Evolutionary conservation across 1,140 invertebrate species (phyloP).

Genomic region (Caenorhabditis latens): DNA sequence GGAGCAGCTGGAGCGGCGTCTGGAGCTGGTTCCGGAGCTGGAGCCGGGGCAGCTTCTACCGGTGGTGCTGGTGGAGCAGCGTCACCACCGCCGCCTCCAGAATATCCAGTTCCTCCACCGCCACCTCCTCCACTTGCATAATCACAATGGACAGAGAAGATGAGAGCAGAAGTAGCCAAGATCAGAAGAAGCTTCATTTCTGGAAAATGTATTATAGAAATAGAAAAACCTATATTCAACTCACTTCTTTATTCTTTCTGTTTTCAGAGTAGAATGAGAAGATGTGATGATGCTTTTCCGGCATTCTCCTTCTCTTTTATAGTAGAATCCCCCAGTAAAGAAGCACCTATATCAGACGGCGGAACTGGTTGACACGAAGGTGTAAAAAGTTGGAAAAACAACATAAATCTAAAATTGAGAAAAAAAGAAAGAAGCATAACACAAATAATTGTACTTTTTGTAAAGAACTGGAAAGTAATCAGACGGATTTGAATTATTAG

Average conservation of each 20-base stretch:
- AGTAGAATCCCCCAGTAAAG: background rate
- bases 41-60: background rate
- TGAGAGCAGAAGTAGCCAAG: slow-evolving; percentile 20
- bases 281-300: background rate
- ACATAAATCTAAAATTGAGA: slow-evolving; percentile 7
- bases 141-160: background rate
- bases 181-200: slow-evolving; percentile 11
- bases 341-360: background rate
- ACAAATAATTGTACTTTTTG: background rate
- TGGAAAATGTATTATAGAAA: background rate
- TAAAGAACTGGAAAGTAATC: background rate
- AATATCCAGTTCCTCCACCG: background rate
- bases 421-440: background rate
- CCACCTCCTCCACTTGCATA: slow-evolving; percentile 2
- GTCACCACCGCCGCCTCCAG: background rate
- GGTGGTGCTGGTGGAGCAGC: background rate
- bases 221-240: background rate
- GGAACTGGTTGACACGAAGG: background rate
- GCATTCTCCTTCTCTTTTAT: background rate
- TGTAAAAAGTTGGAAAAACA: background rate
- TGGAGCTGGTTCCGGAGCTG: background rate
- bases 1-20: background rate
- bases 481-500: too few species aligned
- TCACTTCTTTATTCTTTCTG: background rate
- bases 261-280: background rate